Evolutionary conservation across 2,113 vertebrate species (phyloP).

Genomic region (Cacatua alba): DNA sequence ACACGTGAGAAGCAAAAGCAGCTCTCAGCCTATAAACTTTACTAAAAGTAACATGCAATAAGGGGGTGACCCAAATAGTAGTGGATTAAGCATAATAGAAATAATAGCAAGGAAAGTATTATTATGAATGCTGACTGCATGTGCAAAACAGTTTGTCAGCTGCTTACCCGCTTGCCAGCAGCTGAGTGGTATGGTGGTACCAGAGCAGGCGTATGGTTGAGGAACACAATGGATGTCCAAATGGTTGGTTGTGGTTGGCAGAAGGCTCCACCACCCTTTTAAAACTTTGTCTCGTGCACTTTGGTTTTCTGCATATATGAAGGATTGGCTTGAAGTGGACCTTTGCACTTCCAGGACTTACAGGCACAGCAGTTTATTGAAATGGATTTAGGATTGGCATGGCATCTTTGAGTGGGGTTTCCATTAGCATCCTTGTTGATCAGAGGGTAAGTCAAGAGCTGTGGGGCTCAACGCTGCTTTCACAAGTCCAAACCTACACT

Average conservation of each 20-base stretch:
- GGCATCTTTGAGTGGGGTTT: background rate
- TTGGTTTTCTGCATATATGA: background rate
- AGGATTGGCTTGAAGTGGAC: background rate
- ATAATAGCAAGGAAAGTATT: background rate
- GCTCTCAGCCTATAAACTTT: background rate
- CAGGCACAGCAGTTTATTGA: background rate
- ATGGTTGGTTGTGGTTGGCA: background rate
- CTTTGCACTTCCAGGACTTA: background rate
- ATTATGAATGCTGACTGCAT: background rate
- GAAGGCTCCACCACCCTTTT: background rate
- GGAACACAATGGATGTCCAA: fast-evolving
- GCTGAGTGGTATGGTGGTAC: background rate
- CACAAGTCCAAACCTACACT: background rate
- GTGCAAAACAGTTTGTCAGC: background rate
- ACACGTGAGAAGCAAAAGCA: background rate
- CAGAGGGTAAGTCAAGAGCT: background rate
- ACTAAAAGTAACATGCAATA: background rate
- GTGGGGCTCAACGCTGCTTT: background rate
- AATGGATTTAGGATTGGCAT: background rate
- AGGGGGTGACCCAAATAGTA: background rate
- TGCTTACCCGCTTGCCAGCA: background rate
- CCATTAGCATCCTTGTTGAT: background rate
- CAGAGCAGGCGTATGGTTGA: background rate
- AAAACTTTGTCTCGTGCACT: background rate
- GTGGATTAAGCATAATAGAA: background rate